These are phyloP conservation scores for Atrina japonica DNA, from an alignment of 2,888 invertebrate genomes.

Conservation along the genomic window DNA sequence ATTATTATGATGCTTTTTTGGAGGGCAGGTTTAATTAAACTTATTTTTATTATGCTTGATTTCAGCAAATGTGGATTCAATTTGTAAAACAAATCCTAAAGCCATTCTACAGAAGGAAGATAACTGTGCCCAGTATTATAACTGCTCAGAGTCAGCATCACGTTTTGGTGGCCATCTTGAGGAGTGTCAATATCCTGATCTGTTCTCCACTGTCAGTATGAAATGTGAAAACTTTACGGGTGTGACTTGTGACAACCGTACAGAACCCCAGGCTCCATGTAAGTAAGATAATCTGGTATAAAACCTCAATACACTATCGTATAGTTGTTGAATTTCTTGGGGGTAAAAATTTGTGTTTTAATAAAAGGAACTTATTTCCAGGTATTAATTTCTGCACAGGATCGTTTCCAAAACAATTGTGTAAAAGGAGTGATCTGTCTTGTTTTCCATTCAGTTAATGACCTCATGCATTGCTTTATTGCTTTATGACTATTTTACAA, in stretches of 20 bases:
- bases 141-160: constrained; percentile 23
- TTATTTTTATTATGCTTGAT: neutral
- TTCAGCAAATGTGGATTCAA: constrained; percentile 43
- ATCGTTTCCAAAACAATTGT: too few relatives aligned
- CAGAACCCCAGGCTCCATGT: constrained; percentile 26
- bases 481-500: too few relatives aligned
- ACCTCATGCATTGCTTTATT: too few relatives aligned
- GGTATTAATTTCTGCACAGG: neutral
- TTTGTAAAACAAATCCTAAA: constrained; percentile 49
- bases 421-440: too few relatives aligned
- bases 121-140: constrained; percentile 42
- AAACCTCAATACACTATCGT: too few relatives aligned
- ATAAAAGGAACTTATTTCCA: too few relatives aligned
- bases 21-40: neutral
- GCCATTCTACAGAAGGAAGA: constrained; percentile 39
- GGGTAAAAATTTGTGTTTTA: neutral
- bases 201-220: constrained; percentile 45
- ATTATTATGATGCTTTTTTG: too few relatives aligned
- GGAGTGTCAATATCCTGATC: constrained; percentile 54
- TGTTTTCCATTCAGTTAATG: too few relatives aligned
- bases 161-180: constrained; percentile 29
- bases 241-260: constrained; percentile 41
- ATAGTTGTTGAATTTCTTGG: too few relatives aligned
- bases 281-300: too few relatives aligned
- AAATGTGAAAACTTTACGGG: constrained; percentile 45